These are phyloP conservation scores for Epinotia demarniana DNA, from an alignment of 2,888 invertebrate species.

Conservation along the genomic window DNA sequence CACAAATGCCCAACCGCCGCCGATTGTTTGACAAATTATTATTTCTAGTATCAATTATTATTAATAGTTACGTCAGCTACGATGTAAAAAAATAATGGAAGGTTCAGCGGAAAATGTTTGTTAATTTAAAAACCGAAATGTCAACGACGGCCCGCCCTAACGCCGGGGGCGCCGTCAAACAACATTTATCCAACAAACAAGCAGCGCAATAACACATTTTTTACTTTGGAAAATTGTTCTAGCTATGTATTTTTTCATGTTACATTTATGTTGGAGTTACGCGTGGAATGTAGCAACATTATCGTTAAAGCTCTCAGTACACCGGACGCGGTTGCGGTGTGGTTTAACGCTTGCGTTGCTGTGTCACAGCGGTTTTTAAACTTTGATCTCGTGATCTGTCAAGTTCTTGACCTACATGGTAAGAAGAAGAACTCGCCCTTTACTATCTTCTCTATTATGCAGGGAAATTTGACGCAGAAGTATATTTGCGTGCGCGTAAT, in stretches of 20 bases:
- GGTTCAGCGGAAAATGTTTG: conserved; percentile 56
- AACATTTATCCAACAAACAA: conserved; percentile 77
- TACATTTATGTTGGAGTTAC: conserved; percentile 31
- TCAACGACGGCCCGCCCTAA: conserved; percentile 54
- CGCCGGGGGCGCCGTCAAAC: conserved; percentile 71
- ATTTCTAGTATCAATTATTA: conserved; percentile 48
- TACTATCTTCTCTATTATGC: neutral
- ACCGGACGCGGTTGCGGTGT: conserved; percentile 34
- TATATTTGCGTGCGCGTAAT: no score
- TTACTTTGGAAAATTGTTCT: conserved; percentile 65
- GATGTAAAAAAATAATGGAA: conserved; percentile 54
- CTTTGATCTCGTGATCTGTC: conserved; percentile 13
- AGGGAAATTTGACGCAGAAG: no score
- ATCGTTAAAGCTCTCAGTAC: conserved; percentile 33
- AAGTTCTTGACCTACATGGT: neutral
- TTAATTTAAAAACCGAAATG: conserved; percentile 69
- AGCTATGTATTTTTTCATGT: conserved; percentile 51
- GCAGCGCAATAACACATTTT: conserved; percentile 76
- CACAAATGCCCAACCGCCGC: conserved; percentile 57
- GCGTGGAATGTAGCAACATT: conserved; percentile 62
- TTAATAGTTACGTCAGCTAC: conserved; percentile 17
- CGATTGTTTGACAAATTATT: conserved; percentile 57
- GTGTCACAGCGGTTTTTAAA: conserved; percentile 11
- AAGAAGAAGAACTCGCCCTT: neutral
- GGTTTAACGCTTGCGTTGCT: conserved; percentile 14